Percentiles rank a stretch among this genome's conserved stretches.
Evolutionary conservation across 2,888 invertebrate genomes (phyloP).

Genomic region (Serripes groenlandicus): DNA sequence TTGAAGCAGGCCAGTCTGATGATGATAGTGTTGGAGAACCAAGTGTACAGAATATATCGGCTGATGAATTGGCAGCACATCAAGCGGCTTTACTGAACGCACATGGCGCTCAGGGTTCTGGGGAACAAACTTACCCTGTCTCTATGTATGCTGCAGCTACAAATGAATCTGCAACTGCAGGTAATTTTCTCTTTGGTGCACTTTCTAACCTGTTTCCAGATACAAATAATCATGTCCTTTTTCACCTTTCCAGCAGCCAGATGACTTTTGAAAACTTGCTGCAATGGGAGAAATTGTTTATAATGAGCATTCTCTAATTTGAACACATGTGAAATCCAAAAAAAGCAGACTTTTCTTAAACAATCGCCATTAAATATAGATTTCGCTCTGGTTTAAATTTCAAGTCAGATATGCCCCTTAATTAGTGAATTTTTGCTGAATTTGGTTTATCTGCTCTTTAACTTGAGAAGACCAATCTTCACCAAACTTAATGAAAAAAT

Average conservation of each 20-base stretch:
- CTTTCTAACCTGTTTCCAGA: too few relatives aligned
- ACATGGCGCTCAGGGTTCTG: slow-evolving; percentile 23
- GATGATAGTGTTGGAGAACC: slow-evolving; percentile 60
- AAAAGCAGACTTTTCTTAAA: background rate
- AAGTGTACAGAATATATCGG: slow-evolving; percentile 29
- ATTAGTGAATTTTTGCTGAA: too few relatives aligned
- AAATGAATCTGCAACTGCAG: slow-evolving; percentile 39
- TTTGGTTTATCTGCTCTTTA: too few relatives aligned
- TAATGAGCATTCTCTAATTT: background rate
- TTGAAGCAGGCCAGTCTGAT: slow-evolving; percentile 62
- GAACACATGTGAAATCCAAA: background rate
- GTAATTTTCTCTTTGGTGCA: slow-evolving; percentile 18
- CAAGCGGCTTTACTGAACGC: slow-evolving; percentile 44
- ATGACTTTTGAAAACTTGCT: background rate
- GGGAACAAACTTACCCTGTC: slow-evolving; percentile 54
- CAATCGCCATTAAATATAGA: background rate
- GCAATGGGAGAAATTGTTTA: background rate
- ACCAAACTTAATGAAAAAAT: too few relatives aligned
- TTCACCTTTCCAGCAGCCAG: background rate
- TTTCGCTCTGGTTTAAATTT: too few relatives aligned
- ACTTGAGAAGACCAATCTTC: too few relatives aligned
- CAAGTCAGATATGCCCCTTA: too few relatives aligned
- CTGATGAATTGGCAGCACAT: slow-evolving; percentile 34
- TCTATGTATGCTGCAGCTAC: slow-evolving; percentile 60
- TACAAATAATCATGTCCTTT: background rate